Percentiles rank a stretch among this genome's conserved stretches.
Conservation (phyloP, 2,797 vertebrate genomes). For the Phataginus tetradactyla region DNA sequence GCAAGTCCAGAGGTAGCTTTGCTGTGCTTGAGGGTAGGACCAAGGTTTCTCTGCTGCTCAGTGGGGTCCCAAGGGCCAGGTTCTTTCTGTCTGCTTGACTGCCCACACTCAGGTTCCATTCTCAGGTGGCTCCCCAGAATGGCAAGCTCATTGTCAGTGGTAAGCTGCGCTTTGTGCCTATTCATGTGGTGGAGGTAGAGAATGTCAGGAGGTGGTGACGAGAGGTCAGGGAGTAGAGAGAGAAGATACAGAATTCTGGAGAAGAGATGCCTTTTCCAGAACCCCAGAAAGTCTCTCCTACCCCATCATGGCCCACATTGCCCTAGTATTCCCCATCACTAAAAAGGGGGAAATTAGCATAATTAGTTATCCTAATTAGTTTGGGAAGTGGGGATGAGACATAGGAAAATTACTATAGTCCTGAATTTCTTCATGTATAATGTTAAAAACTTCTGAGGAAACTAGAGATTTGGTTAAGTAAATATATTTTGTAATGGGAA, state of each 20-base stretch:
- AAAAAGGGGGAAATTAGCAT: background rate
- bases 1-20: background rate
- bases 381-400: background rate
- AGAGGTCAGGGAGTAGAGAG: background rate
- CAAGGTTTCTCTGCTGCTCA: background rate
- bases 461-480: background rate
- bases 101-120: background rate
- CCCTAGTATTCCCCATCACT: background rate
- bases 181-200: rapidly evolving
- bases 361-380: background rate
- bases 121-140: background rate
- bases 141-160: background rate
- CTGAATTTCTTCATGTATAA: background rate
- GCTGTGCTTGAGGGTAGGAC: background rate
- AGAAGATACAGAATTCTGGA: background rate
- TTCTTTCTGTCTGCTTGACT: background rate
- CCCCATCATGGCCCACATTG: background rate
- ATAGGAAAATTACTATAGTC: background rate
- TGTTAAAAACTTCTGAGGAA: background rate
- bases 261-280: background rate
- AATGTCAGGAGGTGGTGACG: too few species aligned
- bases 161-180: background rate
- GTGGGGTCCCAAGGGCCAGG: background rate
- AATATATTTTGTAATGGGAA: background rate
- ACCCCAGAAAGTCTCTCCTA: background rate